Evolutionary conservation across 1,140 invertebrate genomes (phyloP).

Genomic region (Kradibia gibbosae): DNA sequence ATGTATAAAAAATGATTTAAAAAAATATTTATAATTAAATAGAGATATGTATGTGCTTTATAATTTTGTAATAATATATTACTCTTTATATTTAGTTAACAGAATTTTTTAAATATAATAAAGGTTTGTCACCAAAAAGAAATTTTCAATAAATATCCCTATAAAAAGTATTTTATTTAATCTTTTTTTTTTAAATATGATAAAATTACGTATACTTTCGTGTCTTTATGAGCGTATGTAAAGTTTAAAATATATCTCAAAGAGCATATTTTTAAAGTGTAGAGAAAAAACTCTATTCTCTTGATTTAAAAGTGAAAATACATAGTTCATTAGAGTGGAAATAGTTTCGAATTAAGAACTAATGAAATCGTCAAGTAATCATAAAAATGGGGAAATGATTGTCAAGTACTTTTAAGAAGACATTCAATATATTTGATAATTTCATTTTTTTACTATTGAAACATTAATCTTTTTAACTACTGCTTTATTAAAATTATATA

Average conservation of each 20-base stretch:
- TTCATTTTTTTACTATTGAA: background rate
- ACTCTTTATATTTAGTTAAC: too few relatives aligned
- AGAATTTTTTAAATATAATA: too few relatives aligned
- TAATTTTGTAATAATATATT: too few relatives aligned
- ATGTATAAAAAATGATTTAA: too few relatives aligned
- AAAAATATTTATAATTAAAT: too few relatives aligned
- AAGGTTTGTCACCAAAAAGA: too few relatives aligned
- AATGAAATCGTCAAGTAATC: slow-evolving; percentile 23
- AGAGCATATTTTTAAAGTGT: slow-evolving; percentile 14
- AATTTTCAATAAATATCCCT: too few relatives aligned
- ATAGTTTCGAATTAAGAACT: slow-evolving; percentile 22
- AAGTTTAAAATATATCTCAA: background rate
- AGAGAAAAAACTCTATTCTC: slow-evolving; percentile 38
- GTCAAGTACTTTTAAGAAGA: background rate
- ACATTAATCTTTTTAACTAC: background rate
- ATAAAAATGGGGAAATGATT: background rate
- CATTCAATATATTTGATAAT: background rate
- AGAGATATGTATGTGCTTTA: too few relatives aligned
- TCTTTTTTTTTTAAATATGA: background rate
- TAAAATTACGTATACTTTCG: background rate
- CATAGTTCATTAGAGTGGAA: background rate
- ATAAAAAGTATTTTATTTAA: background rate
- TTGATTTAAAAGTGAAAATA: slow-evolving; percentile 1
- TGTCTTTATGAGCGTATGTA: slow-evolving; percentile 9
- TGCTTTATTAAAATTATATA: background rate